Base-by-base conservation (phyloP, 2,888 invertebrate species). In the Leucoma salicis region DNA sequence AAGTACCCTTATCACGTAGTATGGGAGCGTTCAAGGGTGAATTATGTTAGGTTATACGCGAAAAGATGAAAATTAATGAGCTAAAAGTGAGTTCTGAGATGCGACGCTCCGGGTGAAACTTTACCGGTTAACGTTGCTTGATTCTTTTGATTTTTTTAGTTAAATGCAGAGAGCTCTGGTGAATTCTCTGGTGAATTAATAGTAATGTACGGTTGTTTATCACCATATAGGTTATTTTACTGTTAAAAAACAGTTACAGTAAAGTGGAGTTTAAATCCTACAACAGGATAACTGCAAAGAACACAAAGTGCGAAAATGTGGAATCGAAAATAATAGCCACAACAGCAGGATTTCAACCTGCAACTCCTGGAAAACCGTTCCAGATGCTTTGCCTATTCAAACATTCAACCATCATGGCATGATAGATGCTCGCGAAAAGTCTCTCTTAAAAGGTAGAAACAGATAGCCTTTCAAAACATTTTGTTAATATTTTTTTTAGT, bases 1-100 rank as follows among this genome's bases (percentile, higher is more conserved):
- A 77, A 71, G 68, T 66, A 72, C 76, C 76, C 82, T 89, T 89
- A 89, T 89, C 88, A 71, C 72, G 70, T 75, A 77, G 83, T 83
- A 82, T 83, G 83, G 80, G 79, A 77, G 83, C 88, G 77, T 75
- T 89, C 83, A 77, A 84, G 79, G 74, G 84, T 82, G 82, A 89
- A 84, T 88, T 88, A 89, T 87, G 88, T 80, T 78, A 76, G 78
- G 78, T 80, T 70, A 74, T 71, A 73, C 74, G 73, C 73, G 76
- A 70, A 79, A 79, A 87, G 88, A 88, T 87, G 88, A 87, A 87
- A 89, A 89, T 88, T 89, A 89, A 89, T 88, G 89, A 89, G 82
- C 74, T 81, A 85, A 83, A 82, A 86, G 77, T 77, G 82, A 82
- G 78, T 74, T 66, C 63, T 57, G 61, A 67, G 68, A 64, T 61